Evolutionary conservation across 2,888 invertebrate species (phyloP).

Genomic region (Drosophila monieri): DNA sequence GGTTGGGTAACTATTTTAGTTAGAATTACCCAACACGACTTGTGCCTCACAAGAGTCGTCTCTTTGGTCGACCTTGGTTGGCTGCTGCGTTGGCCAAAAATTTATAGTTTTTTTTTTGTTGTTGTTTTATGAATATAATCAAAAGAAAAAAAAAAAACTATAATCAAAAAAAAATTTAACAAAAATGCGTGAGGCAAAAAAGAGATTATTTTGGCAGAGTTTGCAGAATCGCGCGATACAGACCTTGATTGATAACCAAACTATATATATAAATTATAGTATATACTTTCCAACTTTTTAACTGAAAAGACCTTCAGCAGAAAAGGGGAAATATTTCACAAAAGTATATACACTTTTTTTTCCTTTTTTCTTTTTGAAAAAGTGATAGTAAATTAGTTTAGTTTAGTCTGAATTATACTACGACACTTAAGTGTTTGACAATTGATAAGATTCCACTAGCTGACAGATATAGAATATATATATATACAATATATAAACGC

Average conservation of each 20-base stretch:
- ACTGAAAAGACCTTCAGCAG: slow-evolving; percentile 21
- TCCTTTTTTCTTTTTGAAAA: slow-evolving; percentile 18
- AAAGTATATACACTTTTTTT: background rate
- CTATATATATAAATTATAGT: slow-evolving; percentile 30
- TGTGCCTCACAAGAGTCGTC: slow-evolving; percentile 1
- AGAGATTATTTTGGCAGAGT: slow-evolving; percentile 49
- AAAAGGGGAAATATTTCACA: slow-evolving; percentile 23
- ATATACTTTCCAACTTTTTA: slow-evolving; percentile 9
- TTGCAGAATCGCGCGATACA: slow-evolving; percentile 75
- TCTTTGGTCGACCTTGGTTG: slow-evolving; percentile 43
- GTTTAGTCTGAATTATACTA: slow-evolving; percentile 62
- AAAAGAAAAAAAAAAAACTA: slow-evolving; percentile 28
- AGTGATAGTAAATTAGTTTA: slow-evolving; percentile 67
- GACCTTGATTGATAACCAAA: slow-evolving; percentile 76
- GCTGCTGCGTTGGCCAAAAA: slow-evolving; percentile 31
- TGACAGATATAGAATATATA: slow-evolving; percentile 33
- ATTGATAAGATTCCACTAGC: slow-evolving; percentile 65
- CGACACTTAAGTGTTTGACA: slow-evolving; percentile 65
- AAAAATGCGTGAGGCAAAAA: slow-evolving; percentile 19
- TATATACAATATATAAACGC: slow-evolving; percentile 1
- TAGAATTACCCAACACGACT: slow-evolving; percentile 20
- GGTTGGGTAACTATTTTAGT: slow-evolving; percentile 15
- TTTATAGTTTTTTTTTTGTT: slow-evolving; percentile 45
- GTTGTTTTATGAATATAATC: slow-evolving; percentile 64
- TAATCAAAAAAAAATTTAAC: slow-evolving; percentile 18